Conservation (phyloP, 2,797 vertebrate species). For the Mus caroli region DNA sequence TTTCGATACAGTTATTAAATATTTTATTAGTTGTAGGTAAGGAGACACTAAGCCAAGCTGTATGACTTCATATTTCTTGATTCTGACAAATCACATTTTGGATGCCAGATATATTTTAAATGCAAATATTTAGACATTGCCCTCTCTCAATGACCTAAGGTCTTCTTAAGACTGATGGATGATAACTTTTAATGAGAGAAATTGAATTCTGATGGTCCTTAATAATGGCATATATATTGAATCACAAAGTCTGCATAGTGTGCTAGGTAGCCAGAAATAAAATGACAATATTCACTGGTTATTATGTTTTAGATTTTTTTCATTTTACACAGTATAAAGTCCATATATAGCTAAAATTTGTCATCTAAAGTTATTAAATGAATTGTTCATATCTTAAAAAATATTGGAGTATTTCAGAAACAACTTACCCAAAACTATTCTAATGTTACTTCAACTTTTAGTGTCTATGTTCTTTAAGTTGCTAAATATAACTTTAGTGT, state of each 20-base stretch:
- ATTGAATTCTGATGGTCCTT: constrained; percentile 34
- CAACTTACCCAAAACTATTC: neutral
- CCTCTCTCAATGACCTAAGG: constrained; percentile 32
- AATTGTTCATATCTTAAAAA: neutral
- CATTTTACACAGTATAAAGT: neutral
- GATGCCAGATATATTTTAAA: constrained; percentile 48
- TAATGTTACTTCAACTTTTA: neutral
- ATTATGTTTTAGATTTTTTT: neutral
- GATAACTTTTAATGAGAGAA: constrained; percentile 13
- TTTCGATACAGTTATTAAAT: neutral
- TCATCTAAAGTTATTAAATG: constrained; percentile 25
- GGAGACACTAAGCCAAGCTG: neutral
- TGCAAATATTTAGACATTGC: constrained; percentile 51
- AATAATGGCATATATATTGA: neutral
- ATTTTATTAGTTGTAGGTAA: constrained; percentile 28
- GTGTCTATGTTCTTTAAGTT: neutral
- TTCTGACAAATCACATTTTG: constrained; percentile 12
- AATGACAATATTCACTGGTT: neutral
- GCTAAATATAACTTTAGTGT: neutral
- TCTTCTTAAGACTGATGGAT: constrained; percentile 4
- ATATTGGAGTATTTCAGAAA: neutral
- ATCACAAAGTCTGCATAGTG: neutral
- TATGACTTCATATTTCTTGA: neutral
- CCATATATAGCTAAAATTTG: neutral
- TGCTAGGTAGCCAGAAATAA: neutral